These are phyloP conservation scores for Galaxea fascicularis DNA, from an alignment of 92 coral and sea anemone genomes.

Conservation along the genomic window DNA sequence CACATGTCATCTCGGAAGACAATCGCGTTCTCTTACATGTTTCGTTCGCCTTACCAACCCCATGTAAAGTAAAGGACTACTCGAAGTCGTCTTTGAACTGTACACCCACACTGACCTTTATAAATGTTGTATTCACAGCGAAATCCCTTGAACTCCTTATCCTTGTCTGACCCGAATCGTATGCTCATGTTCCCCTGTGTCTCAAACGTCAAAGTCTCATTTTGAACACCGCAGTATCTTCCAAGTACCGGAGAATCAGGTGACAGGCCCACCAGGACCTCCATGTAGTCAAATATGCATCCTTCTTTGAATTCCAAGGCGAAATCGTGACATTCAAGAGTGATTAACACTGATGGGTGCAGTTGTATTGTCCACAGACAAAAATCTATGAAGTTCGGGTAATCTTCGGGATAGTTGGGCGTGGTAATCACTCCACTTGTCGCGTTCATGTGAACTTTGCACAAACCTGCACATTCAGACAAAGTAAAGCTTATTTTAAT, in stretches of 20 bases:
- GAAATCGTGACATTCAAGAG: constrained; percentile 27
- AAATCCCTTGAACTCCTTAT: constrained; percentile 60
- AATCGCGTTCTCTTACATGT: too few species aligned
- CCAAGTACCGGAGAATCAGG: constrained; percentile 42
- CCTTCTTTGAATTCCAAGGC: constrained; percentile 39
- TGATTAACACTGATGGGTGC: constrained; percentile 37
- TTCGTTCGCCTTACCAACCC: too few species aligned
- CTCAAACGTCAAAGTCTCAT: constrained; percentile 23
- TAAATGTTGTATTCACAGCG: constrained; percentile 37
- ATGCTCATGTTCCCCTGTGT: constrained; percentile 63
- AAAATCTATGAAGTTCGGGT: constrained; percentile 23
- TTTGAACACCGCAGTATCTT: constrained; percentile 54
- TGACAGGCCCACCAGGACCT: constrained; percentile 53
- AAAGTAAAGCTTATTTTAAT: neutral
- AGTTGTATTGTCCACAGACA: constrained; percentile 54
- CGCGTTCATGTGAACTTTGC: constrained; percentile 27
- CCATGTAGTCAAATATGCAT: constrained; percentile 64
- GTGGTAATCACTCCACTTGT: constrained; percentile 46
- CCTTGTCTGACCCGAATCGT: constrained; percentile 61
- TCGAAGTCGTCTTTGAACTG: too few species aligned
- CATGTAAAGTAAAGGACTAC: too few species aligned
- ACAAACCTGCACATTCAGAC: constrained; percentile 23
- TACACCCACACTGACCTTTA: constrained; percentile 29
- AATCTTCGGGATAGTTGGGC: constrained; percentile 45
- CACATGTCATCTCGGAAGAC: too few species aligned